phyloP scores from a whole-genome alignment of 2,888 invertebrate genomes.

The Calliopum simillimum region DNA sequence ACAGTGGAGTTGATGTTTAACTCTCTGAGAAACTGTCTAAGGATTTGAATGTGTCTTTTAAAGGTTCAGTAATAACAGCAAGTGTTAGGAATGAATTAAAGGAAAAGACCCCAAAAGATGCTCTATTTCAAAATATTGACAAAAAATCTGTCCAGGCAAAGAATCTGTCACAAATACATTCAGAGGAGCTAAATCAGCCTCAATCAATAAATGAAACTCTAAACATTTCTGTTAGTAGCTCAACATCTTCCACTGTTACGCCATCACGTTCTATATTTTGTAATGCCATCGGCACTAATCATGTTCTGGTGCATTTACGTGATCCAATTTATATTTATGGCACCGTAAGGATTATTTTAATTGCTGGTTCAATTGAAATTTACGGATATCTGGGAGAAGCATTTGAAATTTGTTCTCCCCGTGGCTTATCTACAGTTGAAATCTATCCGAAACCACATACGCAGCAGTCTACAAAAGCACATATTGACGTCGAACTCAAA shows the following conservation, averaged over 20 bases:
- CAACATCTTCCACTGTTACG: background rate
- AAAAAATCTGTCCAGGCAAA: background rate
- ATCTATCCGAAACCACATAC: slow-evolving; percentile 68
- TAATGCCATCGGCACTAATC: slow-evolving; percentile 58
- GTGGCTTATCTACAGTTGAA: slow-evolving; percentile 68
- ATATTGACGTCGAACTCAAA: slow-evolving; percentile 40
- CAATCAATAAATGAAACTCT: background rate
- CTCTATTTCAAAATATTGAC: background rate
- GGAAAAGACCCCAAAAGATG: background rate
- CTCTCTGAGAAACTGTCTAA: background rate
- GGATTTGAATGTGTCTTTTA: background rate
- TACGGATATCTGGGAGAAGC: slow-evolving; percentile 71
- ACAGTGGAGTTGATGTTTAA: background rate
- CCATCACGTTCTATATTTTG: slow-evolving; percentile 50
- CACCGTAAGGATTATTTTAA: slow-evolving; percentile 70
- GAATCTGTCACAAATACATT: too few relatives aligned
- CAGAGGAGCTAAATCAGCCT: too few relatives aligned
- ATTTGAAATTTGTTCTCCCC: slow-evolving; percentile 74
- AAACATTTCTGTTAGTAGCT: background rate
- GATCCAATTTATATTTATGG: slow-evolving; percentile 73
- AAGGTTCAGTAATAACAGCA: slow-evolving; percentile 1
- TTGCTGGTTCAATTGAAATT: slow-evolving; percentile 74
- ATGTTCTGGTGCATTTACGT: slow-evolving; percentile 70
- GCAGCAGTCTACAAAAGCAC: slow-evolving; percentile 38
- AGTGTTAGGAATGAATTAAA: background rate